Percentiles rank a stretch among this genome's conserved stretches.
These are phyloP conservation scores for Drosophila sp. DNA, from an alignment of 1,140 invertebrate species.

Conservation along the genomic window DNA sequence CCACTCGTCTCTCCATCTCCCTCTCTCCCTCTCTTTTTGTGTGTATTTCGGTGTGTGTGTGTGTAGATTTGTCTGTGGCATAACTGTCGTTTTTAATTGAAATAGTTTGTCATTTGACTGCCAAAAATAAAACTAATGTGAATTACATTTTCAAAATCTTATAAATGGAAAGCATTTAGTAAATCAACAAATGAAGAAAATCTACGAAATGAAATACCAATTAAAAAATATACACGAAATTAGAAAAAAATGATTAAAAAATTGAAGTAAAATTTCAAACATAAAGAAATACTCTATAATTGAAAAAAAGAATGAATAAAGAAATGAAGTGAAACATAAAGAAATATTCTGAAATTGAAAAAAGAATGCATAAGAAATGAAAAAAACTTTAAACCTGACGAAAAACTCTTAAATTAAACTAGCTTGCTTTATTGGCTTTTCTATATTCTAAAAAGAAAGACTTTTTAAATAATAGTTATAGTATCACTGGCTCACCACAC, in stretches of 20 bases:
- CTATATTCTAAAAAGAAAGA: no score
- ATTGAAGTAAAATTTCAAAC: no score
- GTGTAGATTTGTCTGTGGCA: conserved; percentile 19
- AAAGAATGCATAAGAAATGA: no score
- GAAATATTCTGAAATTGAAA: no score
- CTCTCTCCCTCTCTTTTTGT: neutral
- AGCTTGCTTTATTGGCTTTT: no score
- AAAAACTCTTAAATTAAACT: no score
- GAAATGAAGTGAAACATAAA: no score
- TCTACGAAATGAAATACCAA: neutral
- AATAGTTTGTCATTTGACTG: conserved; percentile 39
- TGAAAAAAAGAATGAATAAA: no score
- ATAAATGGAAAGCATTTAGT: neutral
- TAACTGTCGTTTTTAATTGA: conserved; percentile 47
- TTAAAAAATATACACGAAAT: neutral
- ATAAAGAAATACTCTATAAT: no score
- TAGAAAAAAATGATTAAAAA: neutral
- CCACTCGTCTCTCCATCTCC: conserved; percentile 21
- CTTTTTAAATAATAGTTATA: no score
- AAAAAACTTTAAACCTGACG: no score
- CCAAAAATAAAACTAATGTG: conserved; percentile 10
- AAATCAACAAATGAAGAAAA: neutral
- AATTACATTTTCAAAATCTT: neutral
- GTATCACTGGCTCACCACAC: no score
- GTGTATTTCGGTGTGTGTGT: conserved; percentile 10